phyloP scores from a whole-genome alignment of 2,113 vertebrate genomes.

The Lagenorhynchus albirostris region DNA sequence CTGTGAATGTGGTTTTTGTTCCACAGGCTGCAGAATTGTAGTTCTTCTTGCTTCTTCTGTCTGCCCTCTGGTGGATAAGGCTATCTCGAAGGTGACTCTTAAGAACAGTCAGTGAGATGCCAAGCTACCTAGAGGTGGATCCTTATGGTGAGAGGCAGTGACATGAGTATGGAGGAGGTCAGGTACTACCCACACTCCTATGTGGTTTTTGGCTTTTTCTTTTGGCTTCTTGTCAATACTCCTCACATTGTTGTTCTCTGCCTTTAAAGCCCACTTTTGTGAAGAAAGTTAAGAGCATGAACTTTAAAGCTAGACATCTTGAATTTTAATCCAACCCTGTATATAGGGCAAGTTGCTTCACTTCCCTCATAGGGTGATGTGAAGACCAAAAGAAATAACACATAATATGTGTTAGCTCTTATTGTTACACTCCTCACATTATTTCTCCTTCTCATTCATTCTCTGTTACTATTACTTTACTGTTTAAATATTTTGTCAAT shows the following conservation, averaged over 20 bases:
- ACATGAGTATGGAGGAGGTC: background rate
- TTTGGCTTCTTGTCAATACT: background rate
- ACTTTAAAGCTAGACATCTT: background rate
- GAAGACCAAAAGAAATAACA: background rate
- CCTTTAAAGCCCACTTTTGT: background rate
- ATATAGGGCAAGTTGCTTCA: background rate
- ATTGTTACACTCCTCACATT: background rate
- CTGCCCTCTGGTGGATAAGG: too few species aligned
- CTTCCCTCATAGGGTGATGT: background rate
- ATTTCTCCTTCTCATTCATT: background rate
- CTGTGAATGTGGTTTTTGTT: too few species aligned
- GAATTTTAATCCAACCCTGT: background rate
- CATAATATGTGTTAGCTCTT: background rate
- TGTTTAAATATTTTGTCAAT: background rate
- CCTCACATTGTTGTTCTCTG: background rate
- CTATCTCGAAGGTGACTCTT: background rate
- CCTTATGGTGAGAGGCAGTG: background rate
- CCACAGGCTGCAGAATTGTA: too few species aligned
- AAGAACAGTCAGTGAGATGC: background rate
- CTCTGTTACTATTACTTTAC: background rate
- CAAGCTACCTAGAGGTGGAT: background rate
- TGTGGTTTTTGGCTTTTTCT: background rate
- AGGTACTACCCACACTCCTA: background rate
- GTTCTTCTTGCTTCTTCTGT: too few species aligned
- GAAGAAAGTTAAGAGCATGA: background rate